Evolutionary conservation across 2,113 vertebrate species (phyloP), one percentile per base, ranked within the genome.

Genomic region (Gallinago media): DNA sequence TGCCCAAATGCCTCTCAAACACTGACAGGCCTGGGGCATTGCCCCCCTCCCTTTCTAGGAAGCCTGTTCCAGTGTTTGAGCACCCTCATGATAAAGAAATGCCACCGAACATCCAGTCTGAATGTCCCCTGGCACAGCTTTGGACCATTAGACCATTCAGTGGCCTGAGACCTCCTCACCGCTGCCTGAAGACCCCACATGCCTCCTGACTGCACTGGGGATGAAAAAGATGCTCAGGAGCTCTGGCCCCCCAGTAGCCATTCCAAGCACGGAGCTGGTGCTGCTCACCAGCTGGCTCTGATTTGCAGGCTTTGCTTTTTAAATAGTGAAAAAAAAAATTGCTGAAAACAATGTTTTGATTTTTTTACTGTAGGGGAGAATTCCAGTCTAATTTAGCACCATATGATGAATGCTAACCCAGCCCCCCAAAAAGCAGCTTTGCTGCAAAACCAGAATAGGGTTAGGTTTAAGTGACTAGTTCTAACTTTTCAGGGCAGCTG

Each of bases 221-320:
- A 8, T n/a, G 42, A 42, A 0, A 3, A 40, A 31, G 26, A 12
- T 0, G 0, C 0, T 2, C 5, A 5, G 27, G 19, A 83, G 25
- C 59, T 58, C 56, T n/a, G 67, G 21, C 49, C n/a, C 2, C 2
- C 42, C 36, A 32, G n/a, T 1, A n/a, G 20, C 38, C 16, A 9
- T 22, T 23, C 77, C 42, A 27, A 50, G 42, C 3, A 0, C 23
- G 19, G 29, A 62, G 2, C 21, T 71, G 20, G 32, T 81, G 47
- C 75, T 71, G 23, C 42, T 88, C 2, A 19, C 29, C 42, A 75
- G 25, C 34, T 82, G 65, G n/a, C 15, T 94, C 22, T 20, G 26
- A 12, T 88, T 91, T 73, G 17, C 18, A 47, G 17, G 47, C 38
- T 89, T 84, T 85, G 25, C 5, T 63, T 61, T 92, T 79, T 82